Evolutionary conservation across 2,888 invertebrate species (phyloP).

Genomic region (Crematogaster levior): DNA sequence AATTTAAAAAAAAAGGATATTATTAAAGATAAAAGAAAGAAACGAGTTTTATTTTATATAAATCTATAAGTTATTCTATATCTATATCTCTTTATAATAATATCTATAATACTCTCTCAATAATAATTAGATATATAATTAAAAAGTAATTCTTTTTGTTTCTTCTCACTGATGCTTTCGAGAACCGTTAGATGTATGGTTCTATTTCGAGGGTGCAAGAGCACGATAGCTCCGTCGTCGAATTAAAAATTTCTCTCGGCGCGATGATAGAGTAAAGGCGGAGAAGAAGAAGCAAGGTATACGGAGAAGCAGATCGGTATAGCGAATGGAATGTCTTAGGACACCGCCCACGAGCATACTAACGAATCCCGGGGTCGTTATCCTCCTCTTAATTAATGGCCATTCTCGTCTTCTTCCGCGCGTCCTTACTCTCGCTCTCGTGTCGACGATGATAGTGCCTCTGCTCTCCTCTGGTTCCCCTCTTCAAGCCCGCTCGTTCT

Average conservation of each 20-base stretch:
- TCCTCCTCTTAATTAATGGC: constrained; percentile 75
- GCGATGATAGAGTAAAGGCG: neutral
- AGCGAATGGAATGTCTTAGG: constrained; percentile 62
- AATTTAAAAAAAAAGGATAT: neutral
- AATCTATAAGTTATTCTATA: neutral
- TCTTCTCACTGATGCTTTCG: neutral
- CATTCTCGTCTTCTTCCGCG: constrained; percentile 73
- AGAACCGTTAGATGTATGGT: constrained; percentile 4
- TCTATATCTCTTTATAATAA: neutral
- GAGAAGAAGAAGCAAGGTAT: neutral
- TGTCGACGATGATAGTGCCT: constrained; percentile 56
- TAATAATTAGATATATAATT: too few species aligned
- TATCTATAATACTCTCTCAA: too few species aligned
- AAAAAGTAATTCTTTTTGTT: neutral
- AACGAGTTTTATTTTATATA: neutral
- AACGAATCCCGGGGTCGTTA: constrained; percentile 73
- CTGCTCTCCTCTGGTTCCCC: neutral
- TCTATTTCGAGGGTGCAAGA: constrained; percentile 35
- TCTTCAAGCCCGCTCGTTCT: neutral
- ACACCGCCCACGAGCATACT: constrained; percentile 68
- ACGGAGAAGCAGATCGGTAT: constrained; percentile 50
- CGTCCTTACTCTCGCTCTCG: constrained; percentile 71
- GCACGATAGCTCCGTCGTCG: constrained; percentile 43
- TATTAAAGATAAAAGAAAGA: neutral
- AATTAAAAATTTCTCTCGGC: constrained; percentile 48